Conservation (phyloP, 1,140 invertebrate species). For the Ips nitidus region DNA sequence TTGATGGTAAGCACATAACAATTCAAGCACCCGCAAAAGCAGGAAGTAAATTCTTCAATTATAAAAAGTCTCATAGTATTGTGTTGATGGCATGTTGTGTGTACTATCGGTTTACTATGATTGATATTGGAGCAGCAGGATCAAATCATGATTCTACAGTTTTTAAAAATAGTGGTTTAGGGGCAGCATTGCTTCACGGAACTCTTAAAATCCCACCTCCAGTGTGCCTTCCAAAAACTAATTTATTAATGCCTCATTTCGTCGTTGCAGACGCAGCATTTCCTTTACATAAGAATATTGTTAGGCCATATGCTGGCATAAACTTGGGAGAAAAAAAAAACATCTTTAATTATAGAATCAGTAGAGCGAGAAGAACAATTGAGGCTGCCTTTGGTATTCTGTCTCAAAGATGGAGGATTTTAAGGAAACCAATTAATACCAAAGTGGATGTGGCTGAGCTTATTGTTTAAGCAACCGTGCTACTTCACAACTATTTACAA, state of each 20-base stretch:
- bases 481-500: conserved; percentile 4
- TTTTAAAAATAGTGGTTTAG: neutral
- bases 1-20: neutral
- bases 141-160: neutral
- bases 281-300: neutral
- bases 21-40: neutral
- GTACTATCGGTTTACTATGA: neutral
- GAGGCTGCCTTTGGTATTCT: conserved; percentile 6
- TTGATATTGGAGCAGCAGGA: neutral
- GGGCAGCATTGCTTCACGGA: neutral
- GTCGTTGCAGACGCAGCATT: neutral
- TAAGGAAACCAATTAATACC: conserved; percentile 3
- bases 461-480: neutral
- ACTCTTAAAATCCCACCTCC: neutral
- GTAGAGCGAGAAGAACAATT: conserved; percentile 10
- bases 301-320: neutral
- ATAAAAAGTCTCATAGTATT: neutral
- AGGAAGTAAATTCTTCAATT: neutral
- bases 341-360: neutral
- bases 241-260: neutral
- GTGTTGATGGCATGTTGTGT: neutral
- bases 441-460: neutral
- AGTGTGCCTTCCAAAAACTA: neutral
- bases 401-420: conserved; percentile 2
- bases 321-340: neutral